Conservation (phyloP, 1,140 invertebrate genomes). For the Microvelia longipes region DNA sequence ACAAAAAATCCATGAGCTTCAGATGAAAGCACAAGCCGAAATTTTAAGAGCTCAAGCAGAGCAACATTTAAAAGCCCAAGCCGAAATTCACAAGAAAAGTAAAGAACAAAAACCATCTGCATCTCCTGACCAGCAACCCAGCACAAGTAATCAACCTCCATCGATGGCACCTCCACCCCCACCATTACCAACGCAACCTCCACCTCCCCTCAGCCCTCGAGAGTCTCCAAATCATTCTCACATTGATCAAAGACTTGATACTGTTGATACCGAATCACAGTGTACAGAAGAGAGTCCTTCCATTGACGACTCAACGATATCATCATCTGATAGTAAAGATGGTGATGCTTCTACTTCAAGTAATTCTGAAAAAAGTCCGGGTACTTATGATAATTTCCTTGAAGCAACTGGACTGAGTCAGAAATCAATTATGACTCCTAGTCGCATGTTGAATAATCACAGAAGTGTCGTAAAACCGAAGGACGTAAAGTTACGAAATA, state of each 20-base stretch:
- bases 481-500: constrained; percentile 43
- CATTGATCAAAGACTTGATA: not conserved
- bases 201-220: not conserved
- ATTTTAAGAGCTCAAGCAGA: not conserved
- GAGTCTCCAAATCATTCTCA: not conserved
- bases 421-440: constrained; percentile 60
- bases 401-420: constrained; percentile 64
- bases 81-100: not conserved
- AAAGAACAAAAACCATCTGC: not conserved
- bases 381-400: constrained; percentile 50
- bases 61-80: not conserved
- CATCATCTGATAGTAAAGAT: not conserved
- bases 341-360: not conserved
- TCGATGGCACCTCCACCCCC: not conserved
- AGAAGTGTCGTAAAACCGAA: constrained; percentile 59
- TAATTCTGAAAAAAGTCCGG: not conserved
- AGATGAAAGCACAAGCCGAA: not conserved
- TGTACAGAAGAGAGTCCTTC: not conserved
- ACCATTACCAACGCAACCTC: not conserved
- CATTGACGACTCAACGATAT: not conserved
- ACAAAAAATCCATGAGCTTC: not conserved
- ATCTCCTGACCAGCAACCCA: not conserved
- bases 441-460: constrained; percentile 52
- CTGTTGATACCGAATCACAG: not conserved
- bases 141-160: not conserved